phyloP scores from a whole-genome alignment of 2,888 invertebrate genomes.

The Melanotus villosus region DNA sequence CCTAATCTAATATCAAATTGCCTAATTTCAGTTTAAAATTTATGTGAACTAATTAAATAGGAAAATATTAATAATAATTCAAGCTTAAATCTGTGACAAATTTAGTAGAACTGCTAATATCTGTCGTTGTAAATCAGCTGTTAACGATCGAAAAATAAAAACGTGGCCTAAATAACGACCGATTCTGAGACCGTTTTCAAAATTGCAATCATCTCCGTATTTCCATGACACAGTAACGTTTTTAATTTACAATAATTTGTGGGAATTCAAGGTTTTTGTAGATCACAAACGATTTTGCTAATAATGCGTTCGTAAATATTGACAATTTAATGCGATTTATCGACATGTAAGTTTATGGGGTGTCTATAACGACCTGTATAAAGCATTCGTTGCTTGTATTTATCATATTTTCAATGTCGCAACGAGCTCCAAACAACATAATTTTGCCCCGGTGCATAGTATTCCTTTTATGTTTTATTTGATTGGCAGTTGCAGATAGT shows the following conservation, averaged over 20 bases:
- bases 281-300: neutral
- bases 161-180: no score
- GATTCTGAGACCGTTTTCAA: no score
- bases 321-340: conserved; percentile 8
- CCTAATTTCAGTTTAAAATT: no score
- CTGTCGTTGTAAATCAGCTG: no score
- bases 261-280: neutral
- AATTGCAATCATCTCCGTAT: neutral
- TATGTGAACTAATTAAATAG: no score
- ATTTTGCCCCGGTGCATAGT: conserved; percentile 4
- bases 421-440: conserved; percentile 1
- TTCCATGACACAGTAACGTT: neutral
- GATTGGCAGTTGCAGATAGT: neutral
- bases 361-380: conserved; percentile 15
- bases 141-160: no score
- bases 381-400: conserved; percentile 1
- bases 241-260: neutral
- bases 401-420: conserved; percentile 15
- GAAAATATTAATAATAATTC: no score
- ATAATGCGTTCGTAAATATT: neutral
- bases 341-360: conserved; percentile 11
- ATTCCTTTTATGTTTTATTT: neutral
- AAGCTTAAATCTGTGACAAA: no score
- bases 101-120: no score
- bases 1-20: no score